Percentiles rank a stretch among this genome's conserved stretches.
phyloP scores from a whole-genome alignment of 2,113 vertebrate genomes.

The Chlorocebus sabaeus region DNA sequence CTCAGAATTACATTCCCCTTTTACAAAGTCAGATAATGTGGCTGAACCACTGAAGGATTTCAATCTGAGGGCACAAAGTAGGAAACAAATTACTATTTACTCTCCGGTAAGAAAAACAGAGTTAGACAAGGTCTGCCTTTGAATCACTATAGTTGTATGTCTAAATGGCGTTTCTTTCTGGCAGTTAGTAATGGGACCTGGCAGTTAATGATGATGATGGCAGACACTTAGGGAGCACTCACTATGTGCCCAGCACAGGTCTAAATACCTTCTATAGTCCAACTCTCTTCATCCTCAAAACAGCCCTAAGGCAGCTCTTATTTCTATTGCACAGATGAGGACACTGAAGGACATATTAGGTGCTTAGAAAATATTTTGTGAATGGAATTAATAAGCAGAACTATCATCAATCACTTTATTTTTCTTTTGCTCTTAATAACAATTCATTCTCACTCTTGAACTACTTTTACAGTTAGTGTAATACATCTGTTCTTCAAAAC shows the following conservation, averaged over 20 bases:
- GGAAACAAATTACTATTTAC: constrained; percentile 40
- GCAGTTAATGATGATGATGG: background rate
- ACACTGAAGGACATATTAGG: background rate
- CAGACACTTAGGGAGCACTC: rapidly evolving
- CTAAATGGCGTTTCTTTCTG: background rate
- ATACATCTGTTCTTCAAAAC: constrained; percentile 37
- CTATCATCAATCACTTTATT: background rate
- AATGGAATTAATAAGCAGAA: background rate
- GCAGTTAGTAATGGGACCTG: no score
- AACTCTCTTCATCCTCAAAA: background rate
- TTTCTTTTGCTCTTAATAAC: constrained; percentile 11
- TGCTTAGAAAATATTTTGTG: background rate
- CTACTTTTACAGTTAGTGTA: background rate
- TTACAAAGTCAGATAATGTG: constrained; percentile 9
- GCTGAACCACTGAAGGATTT: background rate
- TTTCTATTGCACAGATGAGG: background rate
- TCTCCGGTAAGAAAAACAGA: constrained; percentile 35
- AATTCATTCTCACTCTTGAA: background rate
- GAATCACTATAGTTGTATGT: background rate
- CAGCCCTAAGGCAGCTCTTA: background rate
- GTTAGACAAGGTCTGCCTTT: background rate
- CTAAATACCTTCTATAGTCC: background rate
- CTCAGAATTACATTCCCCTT: background rate
- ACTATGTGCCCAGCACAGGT: rapidly evolving
- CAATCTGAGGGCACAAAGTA: background rate